Base-by-base conservation (phyloP, 1,140 invertebrate species). In the Ephestia elutella region DNA sequence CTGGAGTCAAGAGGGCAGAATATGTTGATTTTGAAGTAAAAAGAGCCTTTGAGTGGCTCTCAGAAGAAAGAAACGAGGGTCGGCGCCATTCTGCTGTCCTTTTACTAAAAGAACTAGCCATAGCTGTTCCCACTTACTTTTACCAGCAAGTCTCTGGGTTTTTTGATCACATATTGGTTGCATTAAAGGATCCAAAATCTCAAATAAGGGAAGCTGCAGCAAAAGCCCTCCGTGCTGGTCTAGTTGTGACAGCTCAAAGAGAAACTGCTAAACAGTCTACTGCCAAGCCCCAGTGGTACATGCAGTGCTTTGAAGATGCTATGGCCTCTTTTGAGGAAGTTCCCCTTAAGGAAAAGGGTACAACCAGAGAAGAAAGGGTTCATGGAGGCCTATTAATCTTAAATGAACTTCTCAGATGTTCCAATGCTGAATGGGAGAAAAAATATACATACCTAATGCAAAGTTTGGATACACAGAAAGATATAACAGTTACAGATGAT, bases 131-230 rank as follows among this genome's bases (percentile, higher is more conserved):
- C 2, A 99, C 98, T 13, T 98, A 98, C 86, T 99, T 99, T 86
- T 99, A 98, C 81, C 97, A 99, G 89, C 96, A 98, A 91, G 96
- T 99, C 0, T 96, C 96, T 15, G 94, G 94, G 51, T 99, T 99
- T 86, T 99, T 99, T 86, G 97, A 99, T 62, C 91, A 96, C 35
- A 98, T 99, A 60, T 97, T 99, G 70, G 95, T 95, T 73, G 96
- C 96, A 2, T 92, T 99, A 28, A 92, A 95, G 59, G 97, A 99
- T 89, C 93, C 96, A 0, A 98, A 99, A 88, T 92, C 95, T n/a
- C 92, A 93, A 13, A 96, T 99, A 60, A 90, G 98, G 54, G 96
- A 99, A 86, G 94, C 94, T 5, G 97, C 97, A 8, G 96, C 97
- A 0, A 96, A 97, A 73, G 97, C 98, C 1, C 80, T 99, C 2